Conservation (phyloP, 23 tunicate species). For the Botrylloides violaceus region DNA sequence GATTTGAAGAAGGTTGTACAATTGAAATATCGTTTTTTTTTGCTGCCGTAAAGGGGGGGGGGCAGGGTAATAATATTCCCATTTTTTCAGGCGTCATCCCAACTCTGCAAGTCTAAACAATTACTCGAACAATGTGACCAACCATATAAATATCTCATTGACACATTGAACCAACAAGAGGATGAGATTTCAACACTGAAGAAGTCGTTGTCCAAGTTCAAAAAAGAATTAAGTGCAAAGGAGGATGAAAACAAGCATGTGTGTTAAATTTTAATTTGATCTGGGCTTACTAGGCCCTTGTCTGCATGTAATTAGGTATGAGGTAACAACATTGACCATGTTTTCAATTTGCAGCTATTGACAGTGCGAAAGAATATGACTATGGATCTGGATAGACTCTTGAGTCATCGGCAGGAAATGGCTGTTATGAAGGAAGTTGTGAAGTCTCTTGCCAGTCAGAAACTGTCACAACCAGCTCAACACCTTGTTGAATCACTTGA, state of each 20-base stretch:
- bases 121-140: conserved; percentile 64
- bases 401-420: conserved; percentile 72
- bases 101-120: conserved; percentile 31
- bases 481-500: conserved; percentile 45
- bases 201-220: conserved; percentile 9
- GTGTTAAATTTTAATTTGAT: neutral
- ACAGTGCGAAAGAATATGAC: conserved; percentile 49
- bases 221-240: conserved; percentile 31
- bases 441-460: conserved; percentile 32
- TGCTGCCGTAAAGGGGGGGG: conserved; percentile 17
- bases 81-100: neutral
- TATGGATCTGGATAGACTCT: conserved; percentile 65
- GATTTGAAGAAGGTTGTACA: conserved; percentile 50
- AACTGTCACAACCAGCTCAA: conserved; percentile 7
- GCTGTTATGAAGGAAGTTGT: conserved; percentile 59
- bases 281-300: neutral
- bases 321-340: too few species aligned
- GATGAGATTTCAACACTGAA: conserved; percentile 41
- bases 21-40: neutral
- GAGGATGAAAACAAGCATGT: conserved; percentile 55
- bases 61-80: too few species aligned
- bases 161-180: conserved; percentile 75
- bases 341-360: too few species aligned
- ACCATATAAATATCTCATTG: conserved; percentile 77
- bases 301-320: neutral